Evolutionary conservation across 2,113 vertebrate genomes (phyloP).

Genomic region (Prionailurus bengalensis): DNA sequence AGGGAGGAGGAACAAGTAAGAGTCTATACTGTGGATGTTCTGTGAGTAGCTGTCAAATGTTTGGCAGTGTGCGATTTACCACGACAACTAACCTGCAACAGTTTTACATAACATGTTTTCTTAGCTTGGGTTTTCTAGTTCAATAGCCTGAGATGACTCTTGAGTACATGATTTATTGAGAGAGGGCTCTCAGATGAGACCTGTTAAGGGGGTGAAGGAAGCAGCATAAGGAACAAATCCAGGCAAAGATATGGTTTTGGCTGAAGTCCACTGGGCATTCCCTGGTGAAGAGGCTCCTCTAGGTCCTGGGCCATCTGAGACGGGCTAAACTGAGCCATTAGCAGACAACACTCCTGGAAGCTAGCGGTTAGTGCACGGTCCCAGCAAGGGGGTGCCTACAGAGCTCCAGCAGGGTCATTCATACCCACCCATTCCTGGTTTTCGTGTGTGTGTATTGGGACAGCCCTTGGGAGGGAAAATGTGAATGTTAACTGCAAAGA

Average conservation of each 20-base stretch:
- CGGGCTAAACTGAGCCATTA: neutral
- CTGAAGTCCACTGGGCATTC: neutral
- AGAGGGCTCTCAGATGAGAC: neutral
- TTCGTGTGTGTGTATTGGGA: neutral
- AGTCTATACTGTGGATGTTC: neutral
- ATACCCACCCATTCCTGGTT: neutral
- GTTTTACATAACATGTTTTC: neutral
- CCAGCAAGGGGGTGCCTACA: neutral
- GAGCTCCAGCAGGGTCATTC: neutral
- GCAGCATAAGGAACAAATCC: neutral
- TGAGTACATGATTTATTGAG: neutral
- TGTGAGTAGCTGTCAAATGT: neutral
- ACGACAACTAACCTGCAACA: neutral
- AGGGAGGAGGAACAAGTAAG: neutral
- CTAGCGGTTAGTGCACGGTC: neutral
- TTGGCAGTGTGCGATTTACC: neutral
- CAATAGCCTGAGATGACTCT: neutral
- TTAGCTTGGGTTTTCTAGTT: neutral
- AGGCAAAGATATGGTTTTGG: neutral
- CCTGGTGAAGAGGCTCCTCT: neutral
- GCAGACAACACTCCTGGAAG: neutral
- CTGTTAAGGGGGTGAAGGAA: neutral
- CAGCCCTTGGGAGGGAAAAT: neutral
- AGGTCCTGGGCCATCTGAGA: neutral
- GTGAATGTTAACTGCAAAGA: neutral